These are phyloP conservation scores for Agelastica alni DNA, from an alignment of 2,888 invertebrate species.

Conservation along the genomic window DNA sequence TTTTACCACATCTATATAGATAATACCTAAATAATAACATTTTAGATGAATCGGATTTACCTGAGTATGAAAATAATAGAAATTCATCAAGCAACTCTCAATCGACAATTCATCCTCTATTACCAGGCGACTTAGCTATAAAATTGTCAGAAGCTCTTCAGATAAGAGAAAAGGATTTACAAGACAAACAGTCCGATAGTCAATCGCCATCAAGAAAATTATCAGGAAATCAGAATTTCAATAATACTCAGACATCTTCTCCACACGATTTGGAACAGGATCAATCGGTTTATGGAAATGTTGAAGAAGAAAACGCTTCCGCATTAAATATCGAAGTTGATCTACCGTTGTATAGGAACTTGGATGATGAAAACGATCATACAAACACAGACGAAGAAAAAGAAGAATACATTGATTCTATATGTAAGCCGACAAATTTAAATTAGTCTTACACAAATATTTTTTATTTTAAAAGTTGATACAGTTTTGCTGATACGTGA, in stretches of 20 bases:
- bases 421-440: conserved; percentile 24
- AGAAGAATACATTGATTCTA: conserved; percentile 12
- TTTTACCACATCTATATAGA: too few relatives aligned
- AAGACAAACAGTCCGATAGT: too few relatives aligned
- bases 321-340: background rate
- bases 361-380: background rate
- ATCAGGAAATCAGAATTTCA: background rate
- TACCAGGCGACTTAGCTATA: conserved; percentile 3
- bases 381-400: conserved; percentile 5
- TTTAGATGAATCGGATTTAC: background rate
- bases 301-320: background rate
- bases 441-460: too few relatives aligned
- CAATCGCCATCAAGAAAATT: background rate
- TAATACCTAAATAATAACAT: too few relatives aligned
- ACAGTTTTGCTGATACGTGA: too few relatives aligned
- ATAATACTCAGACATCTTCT: background rate
- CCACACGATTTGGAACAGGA: background rate
- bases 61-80: conserved; percentile 10
- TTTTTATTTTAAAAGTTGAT: background rate
- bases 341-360: too few relatives aligned
- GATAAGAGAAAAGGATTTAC: too few relatives aligned
- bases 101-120: background rate
- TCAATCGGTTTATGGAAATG: background rate
- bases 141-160: conserved; percentile 13
- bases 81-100: background rate